Base-by-base conservation (phyloP, 1,140 invertebrate species). In the Aricia agestis region DNA sequence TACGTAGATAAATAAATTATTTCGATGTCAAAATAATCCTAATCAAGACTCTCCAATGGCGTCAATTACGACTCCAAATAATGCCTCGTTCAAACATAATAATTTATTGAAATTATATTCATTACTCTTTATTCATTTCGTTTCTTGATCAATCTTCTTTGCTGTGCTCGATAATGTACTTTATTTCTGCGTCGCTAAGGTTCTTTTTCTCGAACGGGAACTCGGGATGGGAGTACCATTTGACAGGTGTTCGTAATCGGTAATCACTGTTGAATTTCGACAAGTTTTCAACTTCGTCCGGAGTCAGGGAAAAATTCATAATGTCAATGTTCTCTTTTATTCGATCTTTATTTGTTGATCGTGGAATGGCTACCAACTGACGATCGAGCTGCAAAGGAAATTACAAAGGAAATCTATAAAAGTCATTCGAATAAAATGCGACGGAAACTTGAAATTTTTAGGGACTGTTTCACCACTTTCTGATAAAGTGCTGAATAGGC, bases 151-250 rank as follows among this genome's bases (percentile, higher is more conserved):
- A 86, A 79, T 86, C 83, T 69, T 85, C 80, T 69, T 71, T 82
- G 52, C 85, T 87, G 52, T 85, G 76, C 68, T 81, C 78, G 52
- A 85, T 87, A 41, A 84, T 80, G 17, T 79, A 72, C 52, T 81
- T 57, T 77, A 85, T 82, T 78, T 85, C 73, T 31, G 36, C 72
- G 1, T 73, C 57, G 0, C 79, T 82, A 67, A 87, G 74, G 65
- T 84, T 82, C 68, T 85, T 84, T 68, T 82, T 85, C 69, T 85
- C 82, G 52, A 87, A 87, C 5, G 83, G 85, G 63, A 84, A 87
- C 19, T 84, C 67, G 25, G 83, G 82, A 67, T 87, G 81, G 25
- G 78, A 45, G 71, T 87, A 87, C 83, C 83, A 87, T 68, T 87
- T 85, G 13, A 72, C 85, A 45, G 79, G 82, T 52, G 80, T 85